These are phyloP conservation scores for Tiliacea citrago DNA, from an alignment of 2,888 invertebrate genomes.

Conservation along the genomic window DNA sequence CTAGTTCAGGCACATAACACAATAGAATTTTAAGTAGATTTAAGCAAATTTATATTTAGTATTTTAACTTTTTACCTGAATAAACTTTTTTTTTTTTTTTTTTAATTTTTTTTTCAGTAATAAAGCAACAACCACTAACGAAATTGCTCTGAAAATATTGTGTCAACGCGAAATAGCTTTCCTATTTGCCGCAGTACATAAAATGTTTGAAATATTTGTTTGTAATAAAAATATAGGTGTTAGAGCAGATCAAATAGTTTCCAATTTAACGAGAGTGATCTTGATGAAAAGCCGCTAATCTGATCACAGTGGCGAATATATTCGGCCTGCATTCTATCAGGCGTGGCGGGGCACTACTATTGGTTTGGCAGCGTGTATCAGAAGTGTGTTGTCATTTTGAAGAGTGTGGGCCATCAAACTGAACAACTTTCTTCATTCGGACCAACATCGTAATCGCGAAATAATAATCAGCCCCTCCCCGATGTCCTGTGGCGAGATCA, in stretches of 20 bases:
- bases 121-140: not conserved
- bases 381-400: no score
- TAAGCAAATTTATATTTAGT: no score
- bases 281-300: slow-evolving; percentile 38
- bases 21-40: no score
- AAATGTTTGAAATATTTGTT: slow-evolving; percentile 12
- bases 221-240: not conserved
- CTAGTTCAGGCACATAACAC: no score
- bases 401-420: no score
- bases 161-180: not conserved
- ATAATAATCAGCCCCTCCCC: no score
- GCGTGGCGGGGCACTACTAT: slow-evolving; percentile 24
- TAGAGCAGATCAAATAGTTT: slow-evolving; percentile 39
- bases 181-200: not conserved
- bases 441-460: no score
- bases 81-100: no score
- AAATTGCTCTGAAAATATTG: not conserved
- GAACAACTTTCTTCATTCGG: no score
- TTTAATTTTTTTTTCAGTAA: no score
- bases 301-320: slow-evolving; percentile 30
- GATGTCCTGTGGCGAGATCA: no score
- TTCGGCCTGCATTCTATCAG: slow-evolving; percentile 38
- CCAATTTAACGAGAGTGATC: slow-evolving; percentile 21
- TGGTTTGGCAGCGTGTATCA: not conserved
- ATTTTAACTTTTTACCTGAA: no score